Percentiles rank a stretch among this genome's conserved stretches.
phyloP scores from a whole-genome alignment of 2,113 vertebrate species.

The Proteles cristata region DNA sequence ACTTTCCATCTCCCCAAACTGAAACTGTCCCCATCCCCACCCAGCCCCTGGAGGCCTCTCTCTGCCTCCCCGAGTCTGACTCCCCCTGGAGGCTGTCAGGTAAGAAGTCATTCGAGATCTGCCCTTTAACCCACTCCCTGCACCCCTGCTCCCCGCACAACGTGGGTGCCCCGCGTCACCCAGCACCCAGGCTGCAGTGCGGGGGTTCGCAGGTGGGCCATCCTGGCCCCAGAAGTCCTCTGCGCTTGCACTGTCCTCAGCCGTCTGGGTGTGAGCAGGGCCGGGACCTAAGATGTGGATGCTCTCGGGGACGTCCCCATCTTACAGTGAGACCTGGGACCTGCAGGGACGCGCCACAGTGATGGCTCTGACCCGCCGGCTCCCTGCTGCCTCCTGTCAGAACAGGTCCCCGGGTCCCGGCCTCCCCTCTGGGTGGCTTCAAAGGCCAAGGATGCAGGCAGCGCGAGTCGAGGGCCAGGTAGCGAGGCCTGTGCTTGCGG shows the following conservation, averaged over 20 bases:
- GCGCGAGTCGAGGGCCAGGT: rapidly evolving
- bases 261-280: rapidly evolving
- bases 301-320: rapidly evolving
- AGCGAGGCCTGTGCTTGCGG: not conserved
- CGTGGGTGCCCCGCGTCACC: rapidly evolving
- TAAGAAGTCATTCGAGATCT: rapidly evolving
- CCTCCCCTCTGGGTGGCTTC: rapidly evolving
- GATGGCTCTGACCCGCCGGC: not conserved
- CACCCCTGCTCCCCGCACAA: rapidly evolving
- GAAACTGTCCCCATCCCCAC: not conserved
- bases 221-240: not conserved
- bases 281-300: rapidly evolving
- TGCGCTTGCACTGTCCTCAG: rapidly evolving
- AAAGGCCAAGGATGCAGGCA: not conserved
- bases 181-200: rapidly evolving
- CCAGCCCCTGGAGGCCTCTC: not conserved
- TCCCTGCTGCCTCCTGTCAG: rapidly evolving
- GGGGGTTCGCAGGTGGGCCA: rapidly evolving
- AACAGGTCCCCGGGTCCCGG: rapidly evolving
- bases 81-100: rapidly evolving
- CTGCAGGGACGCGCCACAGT: not conserved
- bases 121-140: too few relatives aligned
- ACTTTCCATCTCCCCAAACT: too few relatives aligned
- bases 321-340: rapidly evolving
- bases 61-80: not conserved